These are phyloP conservation scores for Drosophila pseudoobscura DNA, from an alignment of 1,140 invertebrate species.

Conservation along the genomic window DNA sequence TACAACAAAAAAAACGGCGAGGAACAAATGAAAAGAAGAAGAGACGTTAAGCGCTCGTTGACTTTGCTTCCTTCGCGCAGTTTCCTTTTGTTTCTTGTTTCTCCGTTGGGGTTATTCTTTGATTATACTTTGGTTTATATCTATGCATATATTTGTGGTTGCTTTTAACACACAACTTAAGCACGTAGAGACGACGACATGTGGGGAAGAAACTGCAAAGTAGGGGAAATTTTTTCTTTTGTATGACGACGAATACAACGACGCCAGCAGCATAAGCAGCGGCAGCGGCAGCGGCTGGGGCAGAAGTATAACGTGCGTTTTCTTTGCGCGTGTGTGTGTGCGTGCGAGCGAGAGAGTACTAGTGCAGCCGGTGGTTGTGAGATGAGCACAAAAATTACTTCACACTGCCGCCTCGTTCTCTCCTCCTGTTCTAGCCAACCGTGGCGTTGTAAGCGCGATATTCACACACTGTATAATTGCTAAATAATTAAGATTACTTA, in stretches of 20 bases:
- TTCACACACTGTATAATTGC: slow-evolving; percentile 27
- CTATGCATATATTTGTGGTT: slow-evolving; percentile 39
- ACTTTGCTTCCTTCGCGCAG: slow-evolving; percentile 29
- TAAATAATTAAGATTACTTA: slow-evolving; percentile 42
- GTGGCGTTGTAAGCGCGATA: slow-evolving; percentile 3
- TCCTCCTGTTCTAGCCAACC: slow-evolving; percentile 8
- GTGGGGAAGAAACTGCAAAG: slow-evolving; percentile 74
- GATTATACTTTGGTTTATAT: slow-evolving; percentile 56
- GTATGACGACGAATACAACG: slow-evolving; percentile 2
- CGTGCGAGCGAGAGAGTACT: slow-evolving; percentile 22
- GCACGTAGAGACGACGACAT: slow-evolving; percentile 68
- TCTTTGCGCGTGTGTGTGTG: slow-evolving; percentile 19
- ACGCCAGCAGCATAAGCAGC: slow-evolving; percentile 33
- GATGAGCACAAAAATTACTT: slow-evolving; percentile 48
- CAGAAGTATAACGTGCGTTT: slow-evolving; percentile 50
- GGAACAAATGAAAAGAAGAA: slow-evolving; percentile 18
- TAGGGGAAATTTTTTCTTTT: slow-evolving; percentile 58
- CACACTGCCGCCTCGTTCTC: slow-evolving; percentile 18
- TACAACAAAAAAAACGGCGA: slow-evolving; percentile 37
- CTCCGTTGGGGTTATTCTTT: slow-evolving; percentile 41
- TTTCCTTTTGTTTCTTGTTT: slow-evolving; percentile 49
- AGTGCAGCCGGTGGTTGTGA: slow-evolving; percentile 62
- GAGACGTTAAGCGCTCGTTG: slow-evolving; percentile 31
- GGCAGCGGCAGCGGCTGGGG: slow-evolving; percentile 50
- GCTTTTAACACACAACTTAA: slow-evolving; percentile 66